phyloP scores from a whole-genome alignment of 2,888 invertebrate species.

The Oscheius onirici region DNA sequence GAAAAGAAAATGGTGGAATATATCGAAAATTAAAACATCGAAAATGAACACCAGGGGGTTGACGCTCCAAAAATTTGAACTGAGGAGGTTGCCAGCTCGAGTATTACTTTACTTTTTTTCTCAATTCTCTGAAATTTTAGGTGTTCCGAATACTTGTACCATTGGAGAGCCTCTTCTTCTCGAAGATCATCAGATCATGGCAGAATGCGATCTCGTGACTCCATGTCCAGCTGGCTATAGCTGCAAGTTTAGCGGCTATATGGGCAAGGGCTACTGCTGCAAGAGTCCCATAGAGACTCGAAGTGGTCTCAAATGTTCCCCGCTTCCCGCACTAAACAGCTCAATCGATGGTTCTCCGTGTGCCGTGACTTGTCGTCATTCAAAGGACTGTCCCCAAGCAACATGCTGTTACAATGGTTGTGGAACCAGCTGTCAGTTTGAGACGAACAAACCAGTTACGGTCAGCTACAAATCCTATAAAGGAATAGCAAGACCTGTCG shows the following conservation, averaged over 20 bases:
- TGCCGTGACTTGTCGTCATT: slow-evolving; percentile 41
- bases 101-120: no score
- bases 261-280: slow-evolving; percentile 61
- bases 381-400: slow-evolving; percentile 52
- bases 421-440: slow-evolving; percentile 59
- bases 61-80: no score
- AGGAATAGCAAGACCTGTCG: background rate
- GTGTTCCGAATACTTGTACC: slow-evolving; percentile 61
- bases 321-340: slow-evolving; percentile 32
- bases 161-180: slow-evolving; percentile 56
- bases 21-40: no score
- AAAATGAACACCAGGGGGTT: no score
- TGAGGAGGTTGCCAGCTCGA: no score
- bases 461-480: background rate
- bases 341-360: slow-evolving; percentile 54
- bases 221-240: slow-evolving; percentile 62
- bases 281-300: slow-evolving; percentile 34
- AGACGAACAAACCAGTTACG: slow-evolving; percentile 6
- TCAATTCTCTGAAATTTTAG: no score
- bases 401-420: slow-evolving; percentile 67
- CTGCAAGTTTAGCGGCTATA: slow-evolving; percentile 61
- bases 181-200: slow-evolving; percentile 40
- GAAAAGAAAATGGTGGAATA: no score
- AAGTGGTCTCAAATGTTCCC: slow-evolving; percentile 33
- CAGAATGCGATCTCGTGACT: slow-evolving; percentile 45